Evolutionary conservation across 2,888 invertebrate species (phyloP).

Genomic region (Phrixothrix hirtus): DNA sequence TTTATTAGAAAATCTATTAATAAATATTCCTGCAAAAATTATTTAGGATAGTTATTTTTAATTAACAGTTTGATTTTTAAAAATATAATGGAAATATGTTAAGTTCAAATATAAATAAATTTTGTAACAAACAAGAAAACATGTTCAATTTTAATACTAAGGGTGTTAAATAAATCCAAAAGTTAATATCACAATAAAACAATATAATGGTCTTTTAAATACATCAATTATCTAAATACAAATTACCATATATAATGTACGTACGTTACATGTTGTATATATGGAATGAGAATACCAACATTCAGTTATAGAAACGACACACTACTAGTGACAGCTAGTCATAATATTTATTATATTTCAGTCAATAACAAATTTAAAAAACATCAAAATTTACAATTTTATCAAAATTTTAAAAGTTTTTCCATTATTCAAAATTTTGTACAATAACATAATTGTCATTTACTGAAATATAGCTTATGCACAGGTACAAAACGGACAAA

Average conservation of each 20-base stretch:
- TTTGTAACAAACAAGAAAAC: too few species aligned
- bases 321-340: constrained; percentile 31
- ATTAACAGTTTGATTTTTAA: too few species aligned
- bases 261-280: constrained; percentile 44
- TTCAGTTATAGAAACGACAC: constrained; percentile 33
- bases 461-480: constrained; percentile 27
- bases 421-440: constrained; percentile 9
- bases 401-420: constrained; percentile 28
- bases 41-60: too few species aligned
- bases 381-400: constrained; percentile 18
- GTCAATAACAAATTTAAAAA: constrained; percentile 27
- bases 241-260: constrained; percentile 35
- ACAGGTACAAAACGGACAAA: constrained; percentile 29
- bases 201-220: constrained; percentile 51
- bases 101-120: too few species aligned
- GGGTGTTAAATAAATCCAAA: constrained; percentile 36
- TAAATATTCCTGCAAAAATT: too few species aligned
- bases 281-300: constrained; percentile 48
- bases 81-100: too few species aligned
- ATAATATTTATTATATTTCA: constrained; percentile 31
- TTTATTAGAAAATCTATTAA: too few species aligned
- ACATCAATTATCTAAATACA: constrained; percentile 49
- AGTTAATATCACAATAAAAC: constrained; percentile 49
- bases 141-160: too few species aligned
- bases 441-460: constrained; percentile 22